Conservation (phyloP, 2,888 invertebrate species). For the Scaptodrosophila latifasciaeformis region DNA sequence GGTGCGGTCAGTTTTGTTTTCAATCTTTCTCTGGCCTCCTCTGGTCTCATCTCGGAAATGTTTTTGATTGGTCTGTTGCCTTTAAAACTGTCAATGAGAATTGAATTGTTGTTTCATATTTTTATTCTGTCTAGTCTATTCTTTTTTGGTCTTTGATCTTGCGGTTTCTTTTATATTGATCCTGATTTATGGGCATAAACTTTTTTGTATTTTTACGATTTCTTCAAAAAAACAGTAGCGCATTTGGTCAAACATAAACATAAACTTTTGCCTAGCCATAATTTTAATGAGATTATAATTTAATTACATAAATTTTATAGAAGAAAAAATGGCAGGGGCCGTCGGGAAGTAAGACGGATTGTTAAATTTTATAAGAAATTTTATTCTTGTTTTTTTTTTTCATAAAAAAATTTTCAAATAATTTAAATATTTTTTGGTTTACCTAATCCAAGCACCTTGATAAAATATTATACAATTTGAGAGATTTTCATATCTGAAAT, state of each 20-base stretch:
- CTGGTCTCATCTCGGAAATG: constrained; percentile 18
- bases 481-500: too few relatives aligned
- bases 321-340: too few relatives aligned
- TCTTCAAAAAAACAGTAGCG: constrained; percentile 48
- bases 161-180: constrained; percentile 25
- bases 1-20: constrained; percentile 29
- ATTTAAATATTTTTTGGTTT: too few relatives aligned
- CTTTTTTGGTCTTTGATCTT: constrained; percentile 1
- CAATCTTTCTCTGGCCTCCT: constrained; percentile 14
- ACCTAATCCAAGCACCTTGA: too few relatives aligned
- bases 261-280: background rate
- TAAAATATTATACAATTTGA: too few relatives aligned
- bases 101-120: constrained; percentile 40
- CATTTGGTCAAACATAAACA: background rate
- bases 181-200: constrained; percentile 51
- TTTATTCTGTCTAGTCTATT: constrained; percentile 12
- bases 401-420: too few relatives aligned
- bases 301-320: too few relatives aligned
- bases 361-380: constrained; percentile 42
- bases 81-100: constrained; percentile 58
- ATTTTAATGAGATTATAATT: background rate
- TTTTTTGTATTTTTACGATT: background rate
- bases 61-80: constrained; percentile 25
- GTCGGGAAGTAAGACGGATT: constrained; percentile 23
- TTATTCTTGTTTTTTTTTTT: constrained; percentile 24